Evolutionary conservation across 1,140 invertebrate species (phyloP), one percentile per base, ranked within the genome.

Genomic region (Aculops lycopersici): DNA sequence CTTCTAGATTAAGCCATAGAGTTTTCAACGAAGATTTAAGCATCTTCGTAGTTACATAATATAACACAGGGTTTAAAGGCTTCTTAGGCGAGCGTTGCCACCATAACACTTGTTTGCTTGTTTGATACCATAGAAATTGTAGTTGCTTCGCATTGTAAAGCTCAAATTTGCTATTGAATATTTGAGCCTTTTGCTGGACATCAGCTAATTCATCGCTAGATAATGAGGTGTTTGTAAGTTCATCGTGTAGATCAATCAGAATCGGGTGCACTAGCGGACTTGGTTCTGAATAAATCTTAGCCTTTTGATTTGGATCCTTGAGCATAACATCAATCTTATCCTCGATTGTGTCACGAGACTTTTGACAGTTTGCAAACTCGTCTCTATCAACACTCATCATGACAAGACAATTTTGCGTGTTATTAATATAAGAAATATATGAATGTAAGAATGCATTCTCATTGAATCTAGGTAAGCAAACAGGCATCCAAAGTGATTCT

Each of bases 281-380:
- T 38, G 20, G 14, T 31, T 38, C 14, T 39, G 19, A 14, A 20
- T 42, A 14, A 18, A 17, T 31, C 17, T 12, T 5, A 20, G 15
- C 8, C 19, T 16, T 38, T 8, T 8, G 37, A 8, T 8, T 13
- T 35, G 13, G 13, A n/a, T 35, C n/a, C n/a, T 35, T 35, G 13
- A n/a, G n/a, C 12, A 46, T 37, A n/a, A 39, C 41, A 36, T 17
- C 37, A 2, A 45, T 24, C 2, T 24, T 14, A n/a, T 43, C 41
- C n/a, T 38, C 17, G 17, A 36, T 12, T 36, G 16, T 24, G 17
- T 41, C 20, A 20, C 37, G 41, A 4, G 39, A 21, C 20, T 36
- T 20, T 42, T 43, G 45, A 42, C 45, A 47, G n/a, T 43, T 41
- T 17, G 39, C 20, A 42, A 47, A 47, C 18, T 47, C 44, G 19